Evolutionary conservation across 2,113 vertebrate genomes (phyloP), one percentile per base, ranked within the genome.

Genomic region (Lagenorhynchus albirostris): DNA sequence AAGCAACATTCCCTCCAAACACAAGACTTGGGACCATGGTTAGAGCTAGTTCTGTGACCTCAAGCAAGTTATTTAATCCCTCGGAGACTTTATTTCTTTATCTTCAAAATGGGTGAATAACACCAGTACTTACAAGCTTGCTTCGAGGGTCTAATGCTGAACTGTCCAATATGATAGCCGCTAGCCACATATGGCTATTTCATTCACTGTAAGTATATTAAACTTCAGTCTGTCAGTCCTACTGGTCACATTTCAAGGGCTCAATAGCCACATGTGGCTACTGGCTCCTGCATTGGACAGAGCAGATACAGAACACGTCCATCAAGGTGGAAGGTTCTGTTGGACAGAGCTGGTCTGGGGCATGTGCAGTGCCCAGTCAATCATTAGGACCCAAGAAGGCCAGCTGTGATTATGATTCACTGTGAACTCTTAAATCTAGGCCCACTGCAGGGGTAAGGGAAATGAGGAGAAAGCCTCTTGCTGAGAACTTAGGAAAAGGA

Each of bases 291-390:
- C 13, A n/a, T 1, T 80, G 65, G 82, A 21, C 11, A 26, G 11
- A 0, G 1, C 17, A 7, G n/a, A 74, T 38, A 5, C 4, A 55
- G 21, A 18, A 65, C 29, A 11, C 0, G 9, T 5, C 62, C 31
- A 2, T n/a, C 1, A 8, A 0, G 5, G 21, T 3, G 13, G 65
- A 63, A 31, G 4, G 1, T 60, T 38, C 53, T 50, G 1, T 8
- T 12, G 31, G 44, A 13, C 31, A 7, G 31, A 2, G 18, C n/a
- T 44, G 23, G 9, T 17, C 36, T 33, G 14, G 58, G 58, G 9
- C 12, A 9, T 2, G 1, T 2, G 4, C 26, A 3, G 8, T 2
- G 21, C 17, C 65, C 17, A 4, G 29, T 36, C 29, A 17, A 33
- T 53, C 73, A 36, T 25, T 38, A 50, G 41, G 82, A 81, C 26